phyloP scores from a whole-genome alignment of 2,797 vertebrate genomes.

The Alcedo quadribrachys region DNA sequence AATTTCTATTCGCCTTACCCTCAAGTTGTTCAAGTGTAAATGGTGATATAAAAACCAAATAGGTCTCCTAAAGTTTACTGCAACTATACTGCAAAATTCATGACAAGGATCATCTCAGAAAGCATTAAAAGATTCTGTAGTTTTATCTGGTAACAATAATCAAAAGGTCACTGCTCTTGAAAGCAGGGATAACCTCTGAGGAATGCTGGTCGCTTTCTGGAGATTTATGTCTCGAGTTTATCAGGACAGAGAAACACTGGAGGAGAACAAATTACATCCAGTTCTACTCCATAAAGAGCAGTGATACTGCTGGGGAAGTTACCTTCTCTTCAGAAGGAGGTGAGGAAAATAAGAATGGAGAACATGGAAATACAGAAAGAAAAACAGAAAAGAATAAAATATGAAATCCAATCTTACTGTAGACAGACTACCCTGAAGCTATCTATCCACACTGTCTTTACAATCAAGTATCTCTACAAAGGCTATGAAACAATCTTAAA shows the following conservation, averaged over 20 bases:
- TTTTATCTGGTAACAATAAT: not conserved
- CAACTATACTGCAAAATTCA: not conserved
- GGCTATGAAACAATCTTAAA: not conserved
- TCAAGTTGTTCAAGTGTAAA: not conserved
- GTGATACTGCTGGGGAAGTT: not conserved
- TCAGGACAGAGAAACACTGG: not conserved
- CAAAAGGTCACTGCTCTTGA: slow-evolving; percentile 31
- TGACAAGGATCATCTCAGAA: not conserved
- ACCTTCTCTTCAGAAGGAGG: not conserved
- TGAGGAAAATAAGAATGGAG: not conserved
- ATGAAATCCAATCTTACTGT: not conserved
- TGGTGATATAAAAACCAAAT: not conserved
- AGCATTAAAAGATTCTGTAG: not conserved
- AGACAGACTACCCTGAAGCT: not conserved
- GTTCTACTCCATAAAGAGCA: not conserved
- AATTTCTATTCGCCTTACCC: not conserved
- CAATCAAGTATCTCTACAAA: not conserved
- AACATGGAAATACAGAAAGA: not conserved
- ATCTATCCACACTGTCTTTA: not conserved
- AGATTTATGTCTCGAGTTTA: not conserved
- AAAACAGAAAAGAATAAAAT: not conserved
- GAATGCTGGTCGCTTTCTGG: not conserved
- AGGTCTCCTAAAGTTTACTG: not conserved
- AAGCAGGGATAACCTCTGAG: not conserved
- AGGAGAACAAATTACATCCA: not conserved